Conservation (phyloP, 1,140 invertebrate species). For the Drosophila rhopaloa region DNA sequence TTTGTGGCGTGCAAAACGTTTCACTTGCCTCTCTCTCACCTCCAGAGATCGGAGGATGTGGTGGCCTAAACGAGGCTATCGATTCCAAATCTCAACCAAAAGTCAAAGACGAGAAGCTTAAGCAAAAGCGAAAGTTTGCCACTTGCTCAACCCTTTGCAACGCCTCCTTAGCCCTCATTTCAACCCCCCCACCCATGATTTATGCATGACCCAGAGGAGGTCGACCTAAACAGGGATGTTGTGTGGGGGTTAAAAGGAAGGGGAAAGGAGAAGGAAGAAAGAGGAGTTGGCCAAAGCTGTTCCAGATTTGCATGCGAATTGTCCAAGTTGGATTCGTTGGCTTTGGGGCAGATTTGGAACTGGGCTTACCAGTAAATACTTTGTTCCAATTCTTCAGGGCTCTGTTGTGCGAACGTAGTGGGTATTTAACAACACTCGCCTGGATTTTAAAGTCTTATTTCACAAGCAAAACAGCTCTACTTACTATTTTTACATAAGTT, state of each 20-base stretch:
- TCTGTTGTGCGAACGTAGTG: not conserved
- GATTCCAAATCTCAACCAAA: conserved; percentile 65
- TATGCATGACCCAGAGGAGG: conserved; percentile 64
- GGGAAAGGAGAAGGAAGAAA: no score
- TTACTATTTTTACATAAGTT: no score
- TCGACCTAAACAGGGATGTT: not conserved
- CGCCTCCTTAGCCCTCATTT: not conserved
- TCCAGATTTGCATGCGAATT: conserved; percentile 71
- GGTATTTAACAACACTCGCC: no score
- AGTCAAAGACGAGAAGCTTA: conserved; percentile 45
- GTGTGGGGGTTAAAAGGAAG: not conserved
- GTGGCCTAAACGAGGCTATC: conserved; percentile 54
- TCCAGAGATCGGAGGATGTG: conserved; percentile 28
- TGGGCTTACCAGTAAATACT: conserved; percentile 33
- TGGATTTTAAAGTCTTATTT: no score
- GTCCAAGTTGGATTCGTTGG: conserved; percentile 45
- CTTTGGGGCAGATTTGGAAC: conserved; percentile 38
- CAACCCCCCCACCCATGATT: conserved; percentile 57
- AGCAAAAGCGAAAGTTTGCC: conserved; percentile 75
- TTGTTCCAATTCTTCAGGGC: conserved; percentile 14
- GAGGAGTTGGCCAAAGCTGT: conserved; percentile 34
- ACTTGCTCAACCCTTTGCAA: conserved; percentile 61
- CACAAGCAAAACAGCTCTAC: no score
- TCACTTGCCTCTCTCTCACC: conserved; percentile 17
- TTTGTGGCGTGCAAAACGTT: conserved; percentile 70